Evolutionary conservation across 2,113 vertebrate genomes (phyloP).

Genomic region (Sturnira hondurensis): DNA sequence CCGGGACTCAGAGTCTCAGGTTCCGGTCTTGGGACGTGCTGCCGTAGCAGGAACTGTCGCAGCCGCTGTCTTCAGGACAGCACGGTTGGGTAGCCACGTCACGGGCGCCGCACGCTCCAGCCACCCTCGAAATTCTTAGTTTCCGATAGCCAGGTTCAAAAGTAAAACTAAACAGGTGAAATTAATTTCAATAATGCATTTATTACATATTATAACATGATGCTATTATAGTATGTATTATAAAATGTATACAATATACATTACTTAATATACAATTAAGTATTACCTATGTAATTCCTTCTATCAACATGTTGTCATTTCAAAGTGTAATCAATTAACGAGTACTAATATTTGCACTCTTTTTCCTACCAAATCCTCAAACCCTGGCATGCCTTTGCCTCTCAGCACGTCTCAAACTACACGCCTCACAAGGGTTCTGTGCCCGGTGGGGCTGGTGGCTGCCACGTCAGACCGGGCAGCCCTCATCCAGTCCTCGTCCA

Average conservation of each 20-base stretch:
- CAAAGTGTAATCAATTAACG: not conserved
- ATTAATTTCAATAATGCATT: not conserved
- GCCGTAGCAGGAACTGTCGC: rapidly evolving
- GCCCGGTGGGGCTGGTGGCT: not conserved
- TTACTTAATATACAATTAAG: not conserved
- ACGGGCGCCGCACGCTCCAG: rapidly evolving
- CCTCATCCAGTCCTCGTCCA: not conserved
- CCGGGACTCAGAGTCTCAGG: not conserved
- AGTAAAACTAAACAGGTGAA: not conserved
- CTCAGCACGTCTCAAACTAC: not conserved
- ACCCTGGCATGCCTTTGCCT: rapidly evolving
- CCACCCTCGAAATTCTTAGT: not conserved
- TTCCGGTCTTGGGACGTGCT: not conserved
- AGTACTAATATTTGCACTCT: no score
- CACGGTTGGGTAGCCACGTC: rapidly evolving
- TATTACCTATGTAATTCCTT: no score
- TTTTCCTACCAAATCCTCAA: not conserved
- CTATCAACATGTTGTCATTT: not conserved
- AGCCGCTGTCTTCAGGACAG: not conserved
- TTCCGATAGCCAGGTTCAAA: not conserved
- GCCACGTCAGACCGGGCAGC: no score
- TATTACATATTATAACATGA: not conserved
- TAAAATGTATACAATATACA: not conserved
- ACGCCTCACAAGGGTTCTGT: not conserved
- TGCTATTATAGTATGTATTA: not conserved